Conservation (phyloP, 2,113 vertebrate genomes). For the Corydoras sp. region DNA sequence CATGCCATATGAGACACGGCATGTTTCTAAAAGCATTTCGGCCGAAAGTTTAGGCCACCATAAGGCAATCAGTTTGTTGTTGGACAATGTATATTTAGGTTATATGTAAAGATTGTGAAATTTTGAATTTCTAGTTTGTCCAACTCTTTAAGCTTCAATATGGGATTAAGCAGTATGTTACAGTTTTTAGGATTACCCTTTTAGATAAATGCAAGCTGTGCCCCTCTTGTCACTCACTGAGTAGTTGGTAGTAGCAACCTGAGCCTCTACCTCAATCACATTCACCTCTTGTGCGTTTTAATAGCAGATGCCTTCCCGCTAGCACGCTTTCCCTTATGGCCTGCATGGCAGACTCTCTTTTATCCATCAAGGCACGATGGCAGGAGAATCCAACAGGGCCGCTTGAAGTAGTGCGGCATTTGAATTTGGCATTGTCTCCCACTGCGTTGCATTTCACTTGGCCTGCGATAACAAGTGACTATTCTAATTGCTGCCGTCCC, state of each 20-base stretch:
- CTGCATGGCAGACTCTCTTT: constrained; percentile 32
- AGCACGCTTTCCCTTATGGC: constrained; percentile 26
- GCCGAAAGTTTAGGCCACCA: too few species aligned
- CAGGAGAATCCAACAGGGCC: constrained; percentile 48
- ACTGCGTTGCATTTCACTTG: constrained; percentile 58
- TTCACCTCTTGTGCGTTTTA: constrained; percentile 34
- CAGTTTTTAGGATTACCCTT: constrained; percentile 19
- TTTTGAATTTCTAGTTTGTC: too few species aligned
- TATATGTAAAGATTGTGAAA: too few species aligned
- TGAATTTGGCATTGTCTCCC: constrained; percentile 57
- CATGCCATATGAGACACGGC: too few species aligned
- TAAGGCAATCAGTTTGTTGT: too few species aligned
- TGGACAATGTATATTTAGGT: too few species aligned
- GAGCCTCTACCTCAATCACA: constrained; percentile 21
- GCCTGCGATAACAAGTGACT: constrained; percentile 66
- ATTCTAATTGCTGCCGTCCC: constrained; percentile 66
- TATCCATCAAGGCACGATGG: constrained; percentile 30
- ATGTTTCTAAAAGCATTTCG: too few species aligned
- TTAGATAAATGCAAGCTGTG: constrained; percentile 23
- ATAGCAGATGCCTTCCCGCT: constrained; percentile 35
- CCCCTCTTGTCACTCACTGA: constrained; percentile 6
- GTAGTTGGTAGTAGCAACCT: neutral
- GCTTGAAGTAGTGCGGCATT: constrained; percentile 57
- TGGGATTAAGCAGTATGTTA: constrained; percentile 1
- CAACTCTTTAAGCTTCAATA: neutral